phyloP scores from a whole-genome alignment of 2,113 vertebrate species.

The Columbina picui region DNA sequence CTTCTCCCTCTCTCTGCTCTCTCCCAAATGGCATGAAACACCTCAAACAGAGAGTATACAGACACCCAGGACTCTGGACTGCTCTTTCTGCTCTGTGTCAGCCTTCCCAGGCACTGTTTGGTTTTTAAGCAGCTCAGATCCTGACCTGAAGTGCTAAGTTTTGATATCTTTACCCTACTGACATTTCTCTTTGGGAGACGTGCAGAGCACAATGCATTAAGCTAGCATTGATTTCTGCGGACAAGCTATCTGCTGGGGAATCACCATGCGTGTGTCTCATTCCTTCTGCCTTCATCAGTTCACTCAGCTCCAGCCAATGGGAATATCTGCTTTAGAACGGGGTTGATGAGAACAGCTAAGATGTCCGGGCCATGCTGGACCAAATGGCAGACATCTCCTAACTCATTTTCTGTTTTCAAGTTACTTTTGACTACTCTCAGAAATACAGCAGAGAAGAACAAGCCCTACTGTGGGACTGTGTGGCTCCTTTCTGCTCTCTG shows the following conservation, averaged over 20 bases:
- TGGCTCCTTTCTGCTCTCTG: not conserved
- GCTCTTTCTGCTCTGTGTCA: not conserved
- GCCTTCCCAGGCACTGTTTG: not conserved
- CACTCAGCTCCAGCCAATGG: not conserved
- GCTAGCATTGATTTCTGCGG: not conserved
- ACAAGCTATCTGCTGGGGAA: conserved; percentile 22
- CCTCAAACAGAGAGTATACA: not conserved
- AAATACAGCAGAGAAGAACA: not conserved
- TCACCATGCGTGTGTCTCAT: not conserved
- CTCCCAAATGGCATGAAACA: not conserved
- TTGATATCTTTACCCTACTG: not conserved
- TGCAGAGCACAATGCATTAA: not conserved
- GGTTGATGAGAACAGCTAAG: not conserved
- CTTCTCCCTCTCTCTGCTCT: not conserved
- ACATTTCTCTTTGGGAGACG: not conserved
- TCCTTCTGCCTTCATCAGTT: not conserved
- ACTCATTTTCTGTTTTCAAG: not conserved
- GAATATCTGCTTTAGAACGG: not conserved
- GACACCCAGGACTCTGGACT: not conserved
- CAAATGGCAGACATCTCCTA: not conserved
- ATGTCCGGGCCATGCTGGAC: not conserved
- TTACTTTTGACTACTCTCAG: not conserved
- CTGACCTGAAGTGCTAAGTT: not conserved
- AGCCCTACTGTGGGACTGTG: not conserved
- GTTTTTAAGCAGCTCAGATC: not conserved